Evolutionary conservation across 2,797 vertebrate genomes (phyloP).

Genomic region (Myiothlypis coronata): DNA sequence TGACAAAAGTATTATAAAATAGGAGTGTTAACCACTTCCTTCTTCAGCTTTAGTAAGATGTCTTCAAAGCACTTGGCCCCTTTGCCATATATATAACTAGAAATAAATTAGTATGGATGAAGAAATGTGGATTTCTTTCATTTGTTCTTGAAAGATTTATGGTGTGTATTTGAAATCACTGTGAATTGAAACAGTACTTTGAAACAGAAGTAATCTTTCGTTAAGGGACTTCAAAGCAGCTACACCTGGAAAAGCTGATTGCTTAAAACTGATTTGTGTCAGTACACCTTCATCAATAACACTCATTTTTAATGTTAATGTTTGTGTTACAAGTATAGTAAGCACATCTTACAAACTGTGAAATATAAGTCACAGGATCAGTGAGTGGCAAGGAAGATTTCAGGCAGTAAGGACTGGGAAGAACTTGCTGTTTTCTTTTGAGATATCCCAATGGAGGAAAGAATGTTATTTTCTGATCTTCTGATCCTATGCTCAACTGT

Average conservation of each 20-base stretch:
- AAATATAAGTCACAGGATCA: neutral
- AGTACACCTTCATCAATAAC: neutral
- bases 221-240: neutral
- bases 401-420: neutral
- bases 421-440: neutral
- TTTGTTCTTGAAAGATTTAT: neutral
- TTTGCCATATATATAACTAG: neutral
- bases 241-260: neutral
- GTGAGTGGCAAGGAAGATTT: neutral
- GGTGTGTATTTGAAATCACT: neutral
- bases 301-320: neutral
- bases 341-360: neutral
- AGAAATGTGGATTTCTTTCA: neutral
- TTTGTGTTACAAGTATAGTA: neutral
- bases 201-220: neutral
- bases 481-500: neutral
- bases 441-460: neutral
- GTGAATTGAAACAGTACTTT: neutral
- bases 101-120: neutral
- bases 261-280: neutral
- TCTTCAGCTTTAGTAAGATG: neutral
- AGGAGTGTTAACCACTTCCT: neutral
- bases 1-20: neutral
- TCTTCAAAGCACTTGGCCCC: neutral
- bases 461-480: neutral